Percentiles rank a stretch among this genome's conserved stretches.
These are phyloP conservation scores for Heliconius nattereri DNA, from an alignment of 1,140 invertebrate genomes.

Conservation along the genomic window DNA sequence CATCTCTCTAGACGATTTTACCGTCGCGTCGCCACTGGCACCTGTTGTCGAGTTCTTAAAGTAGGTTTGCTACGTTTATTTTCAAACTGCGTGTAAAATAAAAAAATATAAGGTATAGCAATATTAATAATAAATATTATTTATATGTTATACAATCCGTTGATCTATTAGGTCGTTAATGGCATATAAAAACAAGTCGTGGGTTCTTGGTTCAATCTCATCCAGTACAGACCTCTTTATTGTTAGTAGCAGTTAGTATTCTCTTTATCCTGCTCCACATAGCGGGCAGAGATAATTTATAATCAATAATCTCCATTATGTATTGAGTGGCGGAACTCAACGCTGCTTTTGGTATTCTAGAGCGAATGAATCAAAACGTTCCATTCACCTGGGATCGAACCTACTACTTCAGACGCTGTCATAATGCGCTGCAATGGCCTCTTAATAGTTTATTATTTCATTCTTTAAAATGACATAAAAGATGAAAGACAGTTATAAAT, in stretches of 20 bases:
- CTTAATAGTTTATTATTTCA: not conserved
- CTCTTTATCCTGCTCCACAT: not conserved
- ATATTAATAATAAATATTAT: not conserved
- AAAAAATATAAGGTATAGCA: not conserved
- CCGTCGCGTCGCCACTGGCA: slow-evolving; percentile 3
- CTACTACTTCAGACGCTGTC: too few species aligned
- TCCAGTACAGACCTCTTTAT: too few species aligned
- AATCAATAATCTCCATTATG: too few species aligned
- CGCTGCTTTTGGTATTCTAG: too few species aligned
- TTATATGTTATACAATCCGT: not conserved
- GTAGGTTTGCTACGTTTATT: slow-evolving; percentile 3
- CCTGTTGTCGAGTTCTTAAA: slow-evolving; percentile 8
- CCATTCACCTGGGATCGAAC: too few species aligned
- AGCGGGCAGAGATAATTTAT: too few species aligned
- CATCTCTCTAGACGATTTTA: not conserved
- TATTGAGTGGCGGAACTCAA: too few species aligned
- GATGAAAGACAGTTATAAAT: slow-evolving; percentile 5
- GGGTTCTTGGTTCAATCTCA: not conserved
- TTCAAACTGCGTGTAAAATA: not conserved
- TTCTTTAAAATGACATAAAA: not conserved
- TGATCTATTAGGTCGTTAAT: not conserved
- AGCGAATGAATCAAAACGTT: too few species aligned
- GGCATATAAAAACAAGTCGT: not conserved
- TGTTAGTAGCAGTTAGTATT: too few species aligned
- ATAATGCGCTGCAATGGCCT: too few species aligned